These are phyloP conservation scores for Rapana venosa DNA, from an alignment of 2,888 invertebrate species.

Conservation along the genomic window DNA sequence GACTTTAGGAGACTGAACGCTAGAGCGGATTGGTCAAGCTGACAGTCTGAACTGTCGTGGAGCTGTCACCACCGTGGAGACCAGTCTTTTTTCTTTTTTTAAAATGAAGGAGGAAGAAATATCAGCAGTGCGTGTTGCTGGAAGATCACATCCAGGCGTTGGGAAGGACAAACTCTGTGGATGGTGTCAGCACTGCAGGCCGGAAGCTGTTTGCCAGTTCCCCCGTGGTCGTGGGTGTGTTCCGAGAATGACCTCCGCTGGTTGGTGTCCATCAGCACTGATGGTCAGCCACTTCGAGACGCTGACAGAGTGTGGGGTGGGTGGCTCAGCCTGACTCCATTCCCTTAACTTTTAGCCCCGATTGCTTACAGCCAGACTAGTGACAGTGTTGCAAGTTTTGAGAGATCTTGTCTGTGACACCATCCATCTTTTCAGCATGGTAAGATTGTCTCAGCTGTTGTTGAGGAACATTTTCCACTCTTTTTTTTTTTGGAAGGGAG, in stretches of 20 bases:
- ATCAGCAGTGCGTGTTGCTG: not conserved
- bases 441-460: too few species aligned
- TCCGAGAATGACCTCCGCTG: not conserved
- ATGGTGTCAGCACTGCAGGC: not conserved
- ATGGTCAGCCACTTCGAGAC: not conserved
- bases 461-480: too few species aligned
- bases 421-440: too few species aligned
- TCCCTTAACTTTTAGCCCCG: too few species aligned
- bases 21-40: not conserved
- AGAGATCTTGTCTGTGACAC: too few species aligned
- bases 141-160: not conserved
- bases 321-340: too few species aligned
- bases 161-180: not conserved
- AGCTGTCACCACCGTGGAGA: not conserved
- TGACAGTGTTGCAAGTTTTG: too few species aligned
- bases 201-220: not conserved
- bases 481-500: too few species aligned
- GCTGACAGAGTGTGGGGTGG: not conserved
- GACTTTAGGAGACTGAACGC: not conserved
- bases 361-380: too few species aligned
- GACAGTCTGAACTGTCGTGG: not conserved
- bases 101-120: not conserved
- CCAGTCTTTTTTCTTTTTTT: not conserved
- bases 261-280: too few species aligned
- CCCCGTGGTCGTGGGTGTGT: not conserved